Evolutionary conservation across 1,140 invertebrate genomes (phyloP).

Genomic region (Elysia chlorotica): DNA sequence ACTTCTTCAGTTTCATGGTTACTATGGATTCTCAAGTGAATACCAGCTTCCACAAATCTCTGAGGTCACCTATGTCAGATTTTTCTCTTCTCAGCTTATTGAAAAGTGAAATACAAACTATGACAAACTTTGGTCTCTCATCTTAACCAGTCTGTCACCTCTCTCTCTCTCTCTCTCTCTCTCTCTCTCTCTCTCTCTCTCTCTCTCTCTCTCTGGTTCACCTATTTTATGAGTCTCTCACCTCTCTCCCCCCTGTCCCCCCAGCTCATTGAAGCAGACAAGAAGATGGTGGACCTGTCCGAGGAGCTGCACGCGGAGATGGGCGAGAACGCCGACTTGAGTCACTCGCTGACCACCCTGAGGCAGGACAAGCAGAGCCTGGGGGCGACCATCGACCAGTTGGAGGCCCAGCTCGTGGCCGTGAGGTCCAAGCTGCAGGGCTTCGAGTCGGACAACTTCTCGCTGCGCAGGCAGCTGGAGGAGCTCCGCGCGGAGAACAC

Average conservation of each 20-base stretch:
- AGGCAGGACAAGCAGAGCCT: slow-evolving; percentile 40
- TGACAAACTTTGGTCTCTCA: too few species aligned
- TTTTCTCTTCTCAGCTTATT: too few species aligned
- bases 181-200: too few species aligned
- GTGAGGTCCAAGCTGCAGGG: slow-evolving; percentile 31
- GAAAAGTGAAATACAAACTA: too few species aligned
- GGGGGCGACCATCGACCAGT: slow-evolving; percentile 36
- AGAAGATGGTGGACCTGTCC: slow-evolving; percentile 47
- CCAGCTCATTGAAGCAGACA: slow-evolving; percentile 51
- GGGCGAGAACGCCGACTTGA: slow-evolving; percentile 40
- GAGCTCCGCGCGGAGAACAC: slow-evolving; percentile 43
- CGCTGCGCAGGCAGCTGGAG: slow-evolving; percentile 41
- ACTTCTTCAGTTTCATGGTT: too few species aligned
- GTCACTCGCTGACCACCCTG: slow-evolving; percentile 35
- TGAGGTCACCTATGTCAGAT: too few species aligned
- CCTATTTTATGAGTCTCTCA: not conserved
- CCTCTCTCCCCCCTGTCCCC: not conserved
- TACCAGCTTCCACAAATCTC: too few species aligned
- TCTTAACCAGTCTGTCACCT: too few species aligned
- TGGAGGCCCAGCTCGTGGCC: slow-evolving; percentile 40
- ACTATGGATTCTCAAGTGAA: too few species aligned
- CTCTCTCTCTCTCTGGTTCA: too few species aligned
- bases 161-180: too few species aligned
- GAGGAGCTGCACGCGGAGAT: slow-evolving; percentile 50
- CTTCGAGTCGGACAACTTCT: slow-evolving; percentile 42